Conservation (phyloP, 2,888 invertebrate species). For the Entomobrya proxima region DNA sequence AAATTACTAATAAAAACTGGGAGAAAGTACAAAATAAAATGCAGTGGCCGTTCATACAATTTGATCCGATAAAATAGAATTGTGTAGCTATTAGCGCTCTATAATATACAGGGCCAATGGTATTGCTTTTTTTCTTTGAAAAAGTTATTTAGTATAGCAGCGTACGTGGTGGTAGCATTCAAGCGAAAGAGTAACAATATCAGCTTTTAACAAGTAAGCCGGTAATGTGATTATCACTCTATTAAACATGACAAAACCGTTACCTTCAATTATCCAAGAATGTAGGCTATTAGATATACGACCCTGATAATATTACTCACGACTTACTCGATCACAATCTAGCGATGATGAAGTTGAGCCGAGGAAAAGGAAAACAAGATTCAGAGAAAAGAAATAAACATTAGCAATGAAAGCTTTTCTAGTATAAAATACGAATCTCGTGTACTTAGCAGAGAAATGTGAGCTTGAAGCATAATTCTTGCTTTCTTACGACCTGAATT, state of each 20-base stretch:
- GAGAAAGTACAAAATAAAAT: neutral
- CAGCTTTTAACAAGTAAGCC: slow-evolving; percentile 1
- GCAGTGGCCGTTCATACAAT: neutral
- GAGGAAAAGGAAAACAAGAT: neutral
- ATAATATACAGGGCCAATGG: too few relatives aligned
- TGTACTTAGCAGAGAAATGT: too few relatives aligned
- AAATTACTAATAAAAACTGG: neutral
- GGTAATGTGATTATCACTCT: slow-evolving; percentile 48
- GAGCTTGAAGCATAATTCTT: too few relatives aligned
- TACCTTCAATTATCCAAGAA: slow-evolving; percentile 20
- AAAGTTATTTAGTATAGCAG: neutral
- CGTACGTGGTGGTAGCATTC: neutral
- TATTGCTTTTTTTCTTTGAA: too few relatives aligned
- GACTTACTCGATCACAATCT: too few relatives aligned
- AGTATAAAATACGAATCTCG: neutral
- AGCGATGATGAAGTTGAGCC: neutral
- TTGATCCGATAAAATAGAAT: neutral
- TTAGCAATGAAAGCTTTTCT: neutral
- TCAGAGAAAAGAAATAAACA: too few relatives aligned
- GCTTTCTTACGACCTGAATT: neutral
- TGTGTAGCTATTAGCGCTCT: too few relatives aligned
- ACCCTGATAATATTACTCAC: neutral
- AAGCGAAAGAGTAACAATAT: neutral
- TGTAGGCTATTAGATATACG: neutral
- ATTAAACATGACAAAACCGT: slow-evolving; percentile 36